These are phyloP conservation scores for Phataginus tetradactyla DNA, from an alignment of 2,797 vertebrate genomes.

Conservation along the genomic window DNA sequence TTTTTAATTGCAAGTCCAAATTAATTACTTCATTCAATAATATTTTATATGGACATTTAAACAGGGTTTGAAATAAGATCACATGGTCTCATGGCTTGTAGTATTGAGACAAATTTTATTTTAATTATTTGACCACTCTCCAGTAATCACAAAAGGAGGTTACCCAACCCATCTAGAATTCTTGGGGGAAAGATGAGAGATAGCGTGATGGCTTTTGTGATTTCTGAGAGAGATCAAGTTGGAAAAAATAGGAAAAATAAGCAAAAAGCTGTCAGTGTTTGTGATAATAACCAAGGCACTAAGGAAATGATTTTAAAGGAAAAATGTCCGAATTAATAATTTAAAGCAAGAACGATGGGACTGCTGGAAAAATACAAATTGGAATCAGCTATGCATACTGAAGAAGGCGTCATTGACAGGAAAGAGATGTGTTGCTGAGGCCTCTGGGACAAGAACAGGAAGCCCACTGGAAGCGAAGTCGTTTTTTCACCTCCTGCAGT, in stretches of 20 bases:
- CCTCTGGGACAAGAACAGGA: not conserved
- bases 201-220: slow-evolving; percentile 56
- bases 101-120: slow-evolving; percentile 66
- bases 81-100: not conserved
- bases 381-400: not conserved
- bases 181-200: slow-evolving; percentile 73
- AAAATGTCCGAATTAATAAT: slow-evolving; percentile 32
- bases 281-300: slow-evolving; percentile 59
- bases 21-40: slow-evolving; percentile 48
- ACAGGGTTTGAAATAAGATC: slow-evolving; percentile 48
- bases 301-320: slow-evolving; percentile 68
- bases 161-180: not conserved
- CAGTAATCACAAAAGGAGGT: slow-evolving; percentile 64
- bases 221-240: slow-evolving; percentile 55
- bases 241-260: slow-evolving; percentile 60
- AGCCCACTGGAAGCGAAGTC: not conserved
- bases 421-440: not conserved
- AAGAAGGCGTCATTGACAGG: not conserved
- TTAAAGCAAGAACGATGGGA: slow-evolving; percentile 67
- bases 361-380: not conserved
- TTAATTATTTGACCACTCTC: slow-evolving; percentile 68
- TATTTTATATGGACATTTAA: slow-evolving; percentile 66
- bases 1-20: slow-evolving; percentile 33
- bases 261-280: slow-evolving; percentile 33
- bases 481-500: not conserved